Base-by-base conservation (phyloP, 2,113 vertebrate species). In the Jacana jacana region DNA sequence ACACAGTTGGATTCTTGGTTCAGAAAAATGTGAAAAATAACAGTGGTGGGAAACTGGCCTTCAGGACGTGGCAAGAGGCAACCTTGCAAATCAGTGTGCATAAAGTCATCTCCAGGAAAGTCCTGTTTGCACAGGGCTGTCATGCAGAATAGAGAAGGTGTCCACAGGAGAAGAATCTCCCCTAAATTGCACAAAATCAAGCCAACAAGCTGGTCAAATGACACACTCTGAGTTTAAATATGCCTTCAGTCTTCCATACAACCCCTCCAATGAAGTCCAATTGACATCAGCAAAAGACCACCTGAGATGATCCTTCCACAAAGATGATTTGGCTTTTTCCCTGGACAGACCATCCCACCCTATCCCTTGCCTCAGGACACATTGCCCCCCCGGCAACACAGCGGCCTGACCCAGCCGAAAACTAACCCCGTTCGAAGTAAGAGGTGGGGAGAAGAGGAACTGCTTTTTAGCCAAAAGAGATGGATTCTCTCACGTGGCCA, bases 291-390 rank as follows among this genome's bases (percentile, higher is more conserved):
- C 52, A 81, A 60, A 90, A 44, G 16, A 42, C 13, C n/a, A 61
- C 54, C 9, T 19, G 31, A 88, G 60, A 92, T 0, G 0, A 42
- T 60, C 23, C 55, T 70, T 78, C 58, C 52, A 71, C 16, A 22
- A 0, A 0, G 22, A 48, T 13, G 2, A 65, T n/a, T 31, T 77
- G 44, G 64, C n/a, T 78, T 69, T 49, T 49, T 19, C 54, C 54
- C 37, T 13, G 11, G 33, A 27, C 71, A 61, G 40, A 42, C 24
- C 52, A 44, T 27, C 70, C 39, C 0, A 0, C 4, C 27, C 55
- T 48, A 37, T 76, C 19, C 52, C 57, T 83, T 0, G 0, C 72
- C 54, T 86, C 68, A 63, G n/a, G 54, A 37, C 12, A 33, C 13
- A 28, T n/a, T n/a, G n/a, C n/a, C n/a, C n/a, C n/a, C n/a, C n/a